Evolutionary conservation across 2,113 vertebrate genomes (phyloP).

Genomic region (Tyto alba): DNA sequence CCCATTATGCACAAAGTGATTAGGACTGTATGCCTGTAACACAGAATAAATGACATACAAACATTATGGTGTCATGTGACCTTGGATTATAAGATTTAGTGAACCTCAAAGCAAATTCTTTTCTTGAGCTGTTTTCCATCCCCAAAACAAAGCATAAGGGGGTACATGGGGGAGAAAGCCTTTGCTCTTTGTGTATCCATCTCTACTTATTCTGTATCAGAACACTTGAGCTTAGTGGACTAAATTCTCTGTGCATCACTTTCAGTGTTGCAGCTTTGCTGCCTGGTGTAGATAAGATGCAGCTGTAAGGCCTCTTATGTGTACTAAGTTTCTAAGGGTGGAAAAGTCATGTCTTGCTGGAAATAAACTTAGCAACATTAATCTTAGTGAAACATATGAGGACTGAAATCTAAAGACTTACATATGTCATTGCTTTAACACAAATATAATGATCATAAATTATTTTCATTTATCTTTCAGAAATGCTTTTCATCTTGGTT

Average conservation of each 20-base stretch:
- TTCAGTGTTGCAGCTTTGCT: background rate
- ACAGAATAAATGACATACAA: rapidly evolving
- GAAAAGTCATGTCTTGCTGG: background rate
- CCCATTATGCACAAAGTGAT: background rate
- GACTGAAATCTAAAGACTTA: background rate
- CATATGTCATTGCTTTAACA: background rate
- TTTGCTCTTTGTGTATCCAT: background rate
- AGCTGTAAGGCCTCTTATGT: background rate
- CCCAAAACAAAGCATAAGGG: background rate
- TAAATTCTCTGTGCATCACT: background rate
- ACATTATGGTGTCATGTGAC: rapidly evolving
- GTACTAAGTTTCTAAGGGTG: background rate
- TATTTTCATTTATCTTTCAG: background rate
- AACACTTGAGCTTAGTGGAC: background rate
- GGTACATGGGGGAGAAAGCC: background rate
- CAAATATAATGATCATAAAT: background rate
- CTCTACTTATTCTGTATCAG: background rate
- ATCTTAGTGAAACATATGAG: background rate
- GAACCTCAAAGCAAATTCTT: background rate
- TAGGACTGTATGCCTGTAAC: background rate
- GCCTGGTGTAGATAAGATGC: background rate
- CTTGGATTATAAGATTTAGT: background rate
- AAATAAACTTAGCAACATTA: background rate
- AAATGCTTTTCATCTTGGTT: background rate
- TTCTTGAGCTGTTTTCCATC: background rate